Conservation (phyloP, 2,797 vertebrate genomes). For the Falco columbarius region DNA sequence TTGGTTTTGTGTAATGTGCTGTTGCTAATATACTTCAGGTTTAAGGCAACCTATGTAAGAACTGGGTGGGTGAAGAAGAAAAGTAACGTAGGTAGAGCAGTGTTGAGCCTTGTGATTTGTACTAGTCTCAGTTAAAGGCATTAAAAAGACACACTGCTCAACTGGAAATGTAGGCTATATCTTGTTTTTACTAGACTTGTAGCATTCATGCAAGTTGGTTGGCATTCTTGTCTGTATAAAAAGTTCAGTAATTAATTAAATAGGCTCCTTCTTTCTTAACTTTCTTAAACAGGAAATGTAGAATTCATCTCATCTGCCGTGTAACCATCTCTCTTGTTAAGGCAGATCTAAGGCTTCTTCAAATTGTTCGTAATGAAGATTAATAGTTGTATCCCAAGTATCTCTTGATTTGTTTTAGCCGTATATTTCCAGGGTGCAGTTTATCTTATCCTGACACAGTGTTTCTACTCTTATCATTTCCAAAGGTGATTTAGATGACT, state of each 20-base stretch:
- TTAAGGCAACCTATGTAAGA: not conserved
- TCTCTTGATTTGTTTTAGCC: not conserved
- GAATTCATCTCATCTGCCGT: not conserved
- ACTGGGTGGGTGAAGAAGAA: not conserved
- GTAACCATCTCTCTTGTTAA: not conserved
- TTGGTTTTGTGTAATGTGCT: not conserved
- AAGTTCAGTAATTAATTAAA: not conserved
- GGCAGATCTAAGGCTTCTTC: not conserved
- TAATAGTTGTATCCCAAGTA: not conserved
- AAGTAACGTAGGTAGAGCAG: not conserved
- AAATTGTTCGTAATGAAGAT: no score
- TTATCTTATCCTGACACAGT: not conserved
- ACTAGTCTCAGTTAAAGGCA: not conserved
- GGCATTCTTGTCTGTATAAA: not conserved
- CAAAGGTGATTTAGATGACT: not conserved
- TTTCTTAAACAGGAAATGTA: not conserved
- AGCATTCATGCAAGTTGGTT: not conserved
- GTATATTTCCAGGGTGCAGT: no score
- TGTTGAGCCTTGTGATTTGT: not conserved
- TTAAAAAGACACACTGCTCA: not conserved
- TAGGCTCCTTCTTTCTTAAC: not conserved
- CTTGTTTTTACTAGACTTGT: not conserved
- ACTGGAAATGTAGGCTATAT: not conserved
- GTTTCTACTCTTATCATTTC: not conserved
- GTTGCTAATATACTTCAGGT: not conserved